These are phyloP conservation scores for Cydia amplana DNA, from an alignment of 1,140 invertebrate species.

Conservation along the genomic window DNA sequence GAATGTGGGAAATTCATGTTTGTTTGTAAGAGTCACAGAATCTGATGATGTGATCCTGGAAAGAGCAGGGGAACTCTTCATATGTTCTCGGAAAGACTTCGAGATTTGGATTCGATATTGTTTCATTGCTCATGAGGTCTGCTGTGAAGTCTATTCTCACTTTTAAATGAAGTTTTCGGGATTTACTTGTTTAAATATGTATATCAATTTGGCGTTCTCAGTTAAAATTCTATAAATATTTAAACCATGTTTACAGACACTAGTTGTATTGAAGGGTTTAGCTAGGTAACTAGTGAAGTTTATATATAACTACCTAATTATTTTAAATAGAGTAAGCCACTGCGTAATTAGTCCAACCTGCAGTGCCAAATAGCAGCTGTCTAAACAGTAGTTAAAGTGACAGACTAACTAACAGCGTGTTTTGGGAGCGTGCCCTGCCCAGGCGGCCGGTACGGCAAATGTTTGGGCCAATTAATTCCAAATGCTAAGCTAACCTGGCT, in stretches of 20 bases:
- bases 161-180: too few relatives aligned
- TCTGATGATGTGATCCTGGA: too few relatives aligned
- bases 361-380: constrained; percentile 18
- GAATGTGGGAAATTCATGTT: too few relatives aligned
- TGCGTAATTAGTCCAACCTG: not conserved
- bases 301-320: constrained; percentile 14
- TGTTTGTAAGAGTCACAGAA: too few relatives aligned
- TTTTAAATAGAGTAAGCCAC: constrained; percentile 1
- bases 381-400: constrained; percentile 15
- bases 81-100: too few relatives aligned
- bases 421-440: constrained; percentile 8
- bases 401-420: constrained; percentile 8
- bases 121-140: too few relatives aligned
- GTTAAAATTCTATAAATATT: too few relatives aligned
- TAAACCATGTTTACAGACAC: not conserved
- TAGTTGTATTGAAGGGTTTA: not conserved
- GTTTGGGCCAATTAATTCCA: constrained; percentile 9
- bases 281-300: not conserved
- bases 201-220: too few relatives aligned
- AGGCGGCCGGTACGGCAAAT: constrained; percentile 1
- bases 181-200: too few relatives aligned
- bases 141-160: too few relatives aligned
- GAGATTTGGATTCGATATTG: too few relatives aligned
- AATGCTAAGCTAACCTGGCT: not conserved
- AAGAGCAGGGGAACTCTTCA: too few relatives aligned